A percentile compares a stretch with the other conserved stretches of the same genome.
These are phyloP conservation scores for Drosophila serrata DNA, from an alignment of 1,140 invertebrate genomes.

Conservation along the genomic window DNA sequence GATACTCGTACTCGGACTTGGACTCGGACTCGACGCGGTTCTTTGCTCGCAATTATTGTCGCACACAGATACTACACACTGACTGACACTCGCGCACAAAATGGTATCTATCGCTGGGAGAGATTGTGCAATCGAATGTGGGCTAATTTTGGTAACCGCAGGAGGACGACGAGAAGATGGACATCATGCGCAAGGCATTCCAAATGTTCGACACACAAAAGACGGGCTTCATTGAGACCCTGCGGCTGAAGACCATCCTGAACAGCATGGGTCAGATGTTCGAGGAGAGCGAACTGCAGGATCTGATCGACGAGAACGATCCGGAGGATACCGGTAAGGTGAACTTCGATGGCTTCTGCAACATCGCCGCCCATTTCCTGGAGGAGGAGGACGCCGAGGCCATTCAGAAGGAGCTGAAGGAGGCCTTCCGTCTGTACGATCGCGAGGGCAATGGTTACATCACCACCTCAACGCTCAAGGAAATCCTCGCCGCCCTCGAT, in stretches of 20 bases:
- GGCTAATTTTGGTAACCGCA: constrained; percentile 31
- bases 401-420: constrained; percentile 97
- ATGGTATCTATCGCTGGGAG: constrained; percentile 59
- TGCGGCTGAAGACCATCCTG: constrained; percentile 96
- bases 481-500: constrained; percentile 95
- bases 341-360: constrained; percentile 97
- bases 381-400: constrained; percentile 96
- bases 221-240: constrained; percentile 94
- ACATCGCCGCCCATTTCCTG: constrained; percentile 95
- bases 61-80: constrained; percentile 15
- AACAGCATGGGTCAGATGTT: constrained; percentile 97
- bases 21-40: not conserved
- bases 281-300: constrained; percentile 93
- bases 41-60: constrained; percentile 42
- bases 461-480: constrained; percentile 94
- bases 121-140: constrained; percentile 40
- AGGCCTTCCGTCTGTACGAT: constrained; percentile 94
- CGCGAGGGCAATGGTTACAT: constrained; percentile 96
- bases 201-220: constrained; percentile 97
- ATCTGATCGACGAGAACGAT: constrained; percentile 94
- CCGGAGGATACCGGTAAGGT: constrained; percentile 95
- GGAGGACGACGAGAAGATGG: constrained; percentile 91
- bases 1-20: constrained; percentile 23
- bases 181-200: constrained; percentile 96
- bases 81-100: constrained; percentile 40